Evolutionary conservation across 1,140 invertebrate species (phyloP).

Genomic region (Macrosteles quadrilineatus): DNA sequence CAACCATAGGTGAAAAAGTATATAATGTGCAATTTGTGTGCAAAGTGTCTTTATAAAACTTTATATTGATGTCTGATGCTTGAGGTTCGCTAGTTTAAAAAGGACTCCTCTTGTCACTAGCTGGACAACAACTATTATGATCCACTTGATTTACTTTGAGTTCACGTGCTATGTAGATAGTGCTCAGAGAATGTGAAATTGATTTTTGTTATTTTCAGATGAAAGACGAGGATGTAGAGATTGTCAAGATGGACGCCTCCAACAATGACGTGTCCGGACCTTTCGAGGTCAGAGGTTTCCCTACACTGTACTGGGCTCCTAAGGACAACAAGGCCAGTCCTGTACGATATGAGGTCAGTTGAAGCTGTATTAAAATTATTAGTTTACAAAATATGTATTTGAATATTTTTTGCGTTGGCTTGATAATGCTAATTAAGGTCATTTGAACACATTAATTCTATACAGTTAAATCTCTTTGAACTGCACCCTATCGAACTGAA

Average conservation of each 20-base stretch:
- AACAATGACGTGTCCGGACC: conserved; percentile 95
- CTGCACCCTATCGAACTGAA: too few species aligned
- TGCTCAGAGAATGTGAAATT: too few species aligned
- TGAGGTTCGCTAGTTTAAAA: too few species aligned
- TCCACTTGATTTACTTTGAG: too few species aligned
- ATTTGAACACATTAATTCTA: too few species aligned
- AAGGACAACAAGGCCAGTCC: conserved; percentile 81
- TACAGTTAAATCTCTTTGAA: background rate
- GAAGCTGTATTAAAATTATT: background rate
- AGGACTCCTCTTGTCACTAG: too few species aligned
- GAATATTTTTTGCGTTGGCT: background rate
- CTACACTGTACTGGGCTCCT: conserved; percentile 94
- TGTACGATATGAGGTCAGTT: conserved; percentile 82
- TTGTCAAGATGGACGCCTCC: conserved; percentile 98
- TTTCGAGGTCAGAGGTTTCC: conserved; percentile 96
- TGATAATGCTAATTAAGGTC: background rate
- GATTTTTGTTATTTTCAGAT: conserved; percentile 55
- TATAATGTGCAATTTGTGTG: too few species aligned
- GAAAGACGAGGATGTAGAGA: conserved; percentile 83
- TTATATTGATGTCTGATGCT: too few species aligned
- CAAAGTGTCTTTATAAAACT: too few species aligned
- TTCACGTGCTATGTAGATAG: too few species aligned
- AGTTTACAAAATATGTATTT: conserved; percentile 43
- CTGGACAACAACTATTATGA: too few species aligned
- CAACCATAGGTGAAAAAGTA: too few species aligned